A percentile compares a stretch with the other conserved stretches of the same genome.
Conservation (phyloP, 2,888 invertebrate species). For the Orchestes rusci region DNA sequence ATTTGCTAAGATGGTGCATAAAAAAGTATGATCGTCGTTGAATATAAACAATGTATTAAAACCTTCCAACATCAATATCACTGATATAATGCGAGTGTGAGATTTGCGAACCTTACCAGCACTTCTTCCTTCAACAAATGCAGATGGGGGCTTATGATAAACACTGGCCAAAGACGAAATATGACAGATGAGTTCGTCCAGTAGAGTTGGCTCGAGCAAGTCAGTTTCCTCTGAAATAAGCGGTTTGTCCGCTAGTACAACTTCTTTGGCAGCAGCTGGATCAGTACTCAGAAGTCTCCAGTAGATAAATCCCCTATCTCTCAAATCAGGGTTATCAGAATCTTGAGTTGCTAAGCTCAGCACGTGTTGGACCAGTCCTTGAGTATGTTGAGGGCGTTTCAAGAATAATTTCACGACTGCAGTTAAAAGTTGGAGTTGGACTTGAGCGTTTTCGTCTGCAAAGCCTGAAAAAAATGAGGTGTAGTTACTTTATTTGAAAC, state of each 20-base stretch:
- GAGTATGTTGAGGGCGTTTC: constrained; percentile 96
- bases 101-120: constrained; percentile 34
- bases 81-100: not conserved
- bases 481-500: too few species aligned
- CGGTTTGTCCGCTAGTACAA: constrained; percentile 97
- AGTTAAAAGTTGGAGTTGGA: constrained; percentile 89
- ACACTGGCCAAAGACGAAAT: constrained; percentile 95
- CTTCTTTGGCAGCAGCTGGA: constrained; percentile 98
- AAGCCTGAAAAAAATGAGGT: constrained; percentile 31
- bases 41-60: too few species aligned
- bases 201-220: constrained; percentile 89
- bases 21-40: too few species aligned
- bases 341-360: constrained; percentile 83
- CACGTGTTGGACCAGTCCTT: constrained; percentile 96
- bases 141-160: constrained; percentile 98
- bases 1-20: too few species aligned
- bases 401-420: constrained; percentile 98
- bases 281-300: constrained; percentile 96
- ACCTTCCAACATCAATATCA: too few species aligned
- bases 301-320: constrained; percentile 98
- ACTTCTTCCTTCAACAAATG: constrained; percentile 87
- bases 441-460: constrained; percentile 42
- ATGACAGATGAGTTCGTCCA: constrained; percentile 98
- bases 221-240: constrained; percentile 99
- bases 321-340: constrained; percentile 96